Evolutionary conservation across 2,113 vertebrate species (phyloP).

Genomic region (Cyprinodon variegatus): DNA sequence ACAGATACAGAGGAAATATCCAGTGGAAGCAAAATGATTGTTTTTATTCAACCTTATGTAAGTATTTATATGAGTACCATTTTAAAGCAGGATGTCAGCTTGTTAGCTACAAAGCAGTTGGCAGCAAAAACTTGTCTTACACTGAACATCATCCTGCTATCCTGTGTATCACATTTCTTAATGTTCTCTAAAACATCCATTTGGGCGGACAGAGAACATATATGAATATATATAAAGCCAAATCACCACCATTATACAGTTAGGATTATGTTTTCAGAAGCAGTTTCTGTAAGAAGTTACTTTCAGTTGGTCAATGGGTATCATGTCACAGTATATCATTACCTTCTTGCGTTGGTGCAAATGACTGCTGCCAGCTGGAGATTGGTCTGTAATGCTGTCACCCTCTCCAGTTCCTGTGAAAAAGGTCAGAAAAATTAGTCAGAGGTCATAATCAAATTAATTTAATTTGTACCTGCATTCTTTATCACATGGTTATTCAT

Average conservation of each 20-base stretch:
- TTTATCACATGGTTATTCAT: too few relatives aligned
- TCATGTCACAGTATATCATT: constrained; percentile 26
- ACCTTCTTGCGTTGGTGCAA: constrained; percentile 97
- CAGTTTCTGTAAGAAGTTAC: constrained; percentile 7
- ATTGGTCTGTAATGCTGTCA: constrained; percentile 91
- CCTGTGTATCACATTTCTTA: background rate
- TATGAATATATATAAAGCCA: background rate
- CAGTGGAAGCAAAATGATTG: background rate
- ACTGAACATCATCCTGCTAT: background rate
- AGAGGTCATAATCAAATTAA: background rate
- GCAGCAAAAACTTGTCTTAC: background rate
- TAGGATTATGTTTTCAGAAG: constrained; percentile 23
- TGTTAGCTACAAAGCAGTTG: background rate
- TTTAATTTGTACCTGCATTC: background rate
- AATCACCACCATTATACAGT: constrained; percentile 1
- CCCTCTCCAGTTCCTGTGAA: constrained; percentile 93
- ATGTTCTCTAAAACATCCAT: background rate
- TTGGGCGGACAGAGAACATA: constrained; percentile 2
- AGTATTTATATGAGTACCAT: too few relatives aligned
- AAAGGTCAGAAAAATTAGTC: background rate
- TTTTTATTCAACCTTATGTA: background rate
- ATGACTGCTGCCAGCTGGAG: constrained; percentile 95
- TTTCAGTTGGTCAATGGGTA: constrained; percentile 2
- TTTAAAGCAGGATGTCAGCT: background rate
- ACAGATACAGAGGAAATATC: too few relatives aligned